Evolutionary conservation across 2,797 vertebrate genomes (phyloP).

Genomic region (Brotula barbata): DNA sequence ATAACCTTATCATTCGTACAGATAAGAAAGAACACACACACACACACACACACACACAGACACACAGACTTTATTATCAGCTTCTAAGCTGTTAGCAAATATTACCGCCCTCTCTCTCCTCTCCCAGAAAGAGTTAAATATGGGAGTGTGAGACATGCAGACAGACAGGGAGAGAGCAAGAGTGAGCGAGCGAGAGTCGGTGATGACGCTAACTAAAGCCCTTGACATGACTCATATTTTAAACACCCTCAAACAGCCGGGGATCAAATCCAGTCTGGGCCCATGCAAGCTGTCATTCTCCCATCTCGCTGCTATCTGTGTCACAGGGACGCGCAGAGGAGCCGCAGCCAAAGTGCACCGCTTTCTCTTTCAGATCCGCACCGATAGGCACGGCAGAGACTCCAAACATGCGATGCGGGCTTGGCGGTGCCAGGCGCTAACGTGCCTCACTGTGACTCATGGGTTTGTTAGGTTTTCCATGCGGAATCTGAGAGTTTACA

Average conservation of each 20-base stretch:
- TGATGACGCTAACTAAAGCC: constrained; percentile 48
- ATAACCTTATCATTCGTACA: constrained; percentile 35
- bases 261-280: constrained; percentile 60
- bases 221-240: constrained; percentile 63
- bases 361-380: constrained; percentile 9
- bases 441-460: constrained; percentile 20
- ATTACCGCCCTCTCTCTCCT: background rate
- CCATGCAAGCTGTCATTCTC: constrained; percentile 53
- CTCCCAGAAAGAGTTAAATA: constrained; percentile 3
- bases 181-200: constrained; percentile 44
- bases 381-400: background rate
- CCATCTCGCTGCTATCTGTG: constrained; percentile 42
- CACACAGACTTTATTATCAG: constrained; percentile 12
- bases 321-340: constrained; percentile 30
- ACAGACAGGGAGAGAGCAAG: background rate
- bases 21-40: constrained; percentile 40
- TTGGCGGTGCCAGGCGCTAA: background rate
- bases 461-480: constrained; percentile 31
- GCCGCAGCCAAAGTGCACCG: constrained; percentile 8
- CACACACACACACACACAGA: background rate
- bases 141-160: constrained; percentile 5
- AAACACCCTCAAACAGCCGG: constrained; percentile 66
- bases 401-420: background rate
- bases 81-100: constrained; percentile 24
- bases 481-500: constrained; percentile 2